Evolutionary conservation across 2,113 vertebrate genomes (phyloP), one percentile per base, ranked within the genome.

Genomic region (Nematolebias whitei): DNA sequence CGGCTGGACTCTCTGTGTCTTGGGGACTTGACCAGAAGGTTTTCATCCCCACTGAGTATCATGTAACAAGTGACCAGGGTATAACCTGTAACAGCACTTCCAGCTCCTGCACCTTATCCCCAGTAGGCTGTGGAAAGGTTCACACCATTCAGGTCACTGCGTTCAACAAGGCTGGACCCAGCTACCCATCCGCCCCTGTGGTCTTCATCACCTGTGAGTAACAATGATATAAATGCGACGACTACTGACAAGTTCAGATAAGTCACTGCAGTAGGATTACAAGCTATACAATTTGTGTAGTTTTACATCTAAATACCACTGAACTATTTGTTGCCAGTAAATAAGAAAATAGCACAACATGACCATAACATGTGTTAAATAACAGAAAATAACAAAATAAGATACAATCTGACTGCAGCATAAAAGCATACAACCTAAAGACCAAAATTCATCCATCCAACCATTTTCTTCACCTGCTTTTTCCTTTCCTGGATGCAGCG

Each of bases 91-190:
- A 86, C 43, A 89, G 94, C 2, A 51, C 79, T 2, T 87, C 74
- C 47, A 85, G 68, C 56, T 87, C 89, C 69, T 99, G 96, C 55
- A 48, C 4, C 8, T 70, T 97, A 63, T 68, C 75, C 1, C 84
- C 91, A 0, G 86, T 96, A 32, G 83, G 51, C n/a, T 98, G 96
- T 12, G 83, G 95, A 19, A 83, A 93, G 19, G 85, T 91, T 0
- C 93, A 96, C 71, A 62, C 58, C 1, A 59, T 96, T 67, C 90
- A 88, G 23, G 90, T 96, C 41, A 87, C 68, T 0, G 94, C 95
- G 13, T 70, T 78, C 1, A 96, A 96, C 12, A 83, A 93, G 1
- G 95, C 93, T 0, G 96, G 97, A 22, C 82, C 88, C 59, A 93
- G 94, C 64, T 43, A 45, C 12, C 91, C 95, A 1, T 86, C 94